These are phyloP conservation scores for Stenurella melanura DNA, from an alignment of 2,888 invertebrate genomes.

Conservation along the genomic window DNA sequence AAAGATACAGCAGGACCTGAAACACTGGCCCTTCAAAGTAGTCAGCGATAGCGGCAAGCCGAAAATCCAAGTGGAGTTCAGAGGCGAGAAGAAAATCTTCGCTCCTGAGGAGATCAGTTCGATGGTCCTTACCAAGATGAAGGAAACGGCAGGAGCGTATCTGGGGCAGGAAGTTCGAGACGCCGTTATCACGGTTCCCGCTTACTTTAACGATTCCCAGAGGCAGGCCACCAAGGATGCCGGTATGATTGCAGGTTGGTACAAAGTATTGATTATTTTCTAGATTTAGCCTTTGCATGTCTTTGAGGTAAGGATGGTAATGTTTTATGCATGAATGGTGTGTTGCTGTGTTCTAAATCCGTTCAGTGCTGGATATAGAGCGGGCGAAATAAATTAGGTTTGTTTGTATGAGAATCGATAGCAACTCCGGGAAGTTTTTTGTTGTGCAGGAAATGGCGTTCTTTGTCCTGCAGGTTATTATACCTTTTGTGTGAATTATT, in stretches of 20 bases:
- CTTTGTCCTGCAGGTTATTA: not conserved
- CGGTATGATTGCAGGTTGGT: constrained; percentile 74
- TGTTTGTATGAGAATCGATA: not conserved
- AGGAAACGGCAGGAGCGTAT: constrained; percentile 60
- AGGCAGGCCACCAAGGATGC: constrained; percentile 89
- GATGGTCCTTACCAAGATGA: constrained; percentile 76
- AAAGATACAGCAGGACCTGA: constrained; percentile 83
- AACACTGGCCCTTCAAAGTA: constrained; percentile 86
- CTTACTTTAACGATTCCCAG: constrained; percentile 79
- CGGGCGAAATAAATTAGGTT: not conserved
- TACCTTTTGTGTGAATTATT: not conserved
- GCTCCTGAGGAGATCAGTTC: constrained; percentile 83
- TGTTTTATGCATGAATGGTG: constrained; percentile 29
- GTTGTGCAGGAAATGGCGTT: not conserved
- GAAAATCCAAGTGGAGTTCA: constrained; percentile 79
- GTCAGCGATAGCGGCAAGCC: constrained; percentile 78
- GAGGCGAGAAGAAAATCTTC: constrained; percentile 79
- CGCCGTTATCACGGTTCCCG: constrained; percentile 62
- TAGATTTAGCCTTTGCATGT: constrained; percentile 31
- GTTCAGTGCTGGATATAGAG: not conserved
- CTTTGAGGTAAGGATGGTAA: constrained; percentile 17
- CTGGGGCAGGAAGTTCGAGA: constrained; percentile 77
- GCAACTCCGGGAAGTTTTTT: not conserved
- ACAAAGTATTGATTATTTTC: constrained; percentile 39
- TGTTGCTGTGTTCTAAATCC: constrained; percentile 8